Evolutionary conservation across 92 coral and sea anemone species (phyloP).

Genomic region (Metridium senile): DNA sequence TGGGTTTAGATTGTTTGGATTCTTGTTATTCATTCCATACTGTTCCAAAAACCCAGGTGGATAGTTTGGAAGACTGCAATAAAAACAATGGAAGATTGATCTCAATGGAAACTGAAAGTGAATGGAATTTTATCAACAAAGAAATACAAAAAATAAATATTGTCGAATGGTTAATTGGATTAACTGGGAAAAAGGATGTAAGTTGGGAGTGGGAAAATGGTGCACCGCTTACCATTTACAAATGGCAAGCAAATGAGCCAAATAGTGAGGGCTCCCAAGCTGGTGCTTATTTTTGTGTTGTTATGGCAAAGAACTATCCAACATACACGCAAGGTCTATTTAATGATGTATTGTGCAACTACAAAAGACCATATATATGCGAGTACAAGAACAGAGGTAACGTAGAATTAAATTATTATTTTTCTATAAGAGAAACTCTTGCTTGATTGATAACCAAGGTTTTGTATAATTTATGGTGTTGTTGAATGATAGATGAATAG

Average conservation of each 20-base stretch:
- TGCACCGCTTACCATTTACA: background rate
- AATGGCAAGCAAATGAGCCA: background rate
- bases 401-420: background rate
- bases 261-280: background rate
- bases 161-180: conserved; percentile 9
- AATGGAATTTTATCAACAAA: conserved; percentile 13
- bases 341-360: background rate
- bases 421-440: too few species aligned
- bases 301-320: conserved; percentile 7
- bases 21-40: conserved; percentile 17
- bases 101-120: conserved; percentile 16
- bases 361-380: background rate
- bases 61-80: conserved; percentile 1
- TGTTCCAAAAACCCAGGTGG: background rate
- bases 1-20: too few species aligned
- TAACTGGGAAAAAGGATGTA: background rate
- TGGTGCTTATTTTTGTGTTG: background rate
- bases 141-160: background rate
- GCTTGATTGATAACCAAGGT: too few species aligned
- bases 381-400: background rate
- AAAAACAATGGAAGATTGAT: background rate
- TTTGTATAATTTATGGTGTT: too few species aligned
- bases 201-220: conserved; percentile 2
- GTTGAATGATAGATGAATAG: too few species aligned
- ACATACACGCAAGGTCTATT: background rate